These are phyloP conservation scores for Timema cristinae DNA, from an alignment of 2,888 invertebrate species.

Conservation along the genomic window DNA sequence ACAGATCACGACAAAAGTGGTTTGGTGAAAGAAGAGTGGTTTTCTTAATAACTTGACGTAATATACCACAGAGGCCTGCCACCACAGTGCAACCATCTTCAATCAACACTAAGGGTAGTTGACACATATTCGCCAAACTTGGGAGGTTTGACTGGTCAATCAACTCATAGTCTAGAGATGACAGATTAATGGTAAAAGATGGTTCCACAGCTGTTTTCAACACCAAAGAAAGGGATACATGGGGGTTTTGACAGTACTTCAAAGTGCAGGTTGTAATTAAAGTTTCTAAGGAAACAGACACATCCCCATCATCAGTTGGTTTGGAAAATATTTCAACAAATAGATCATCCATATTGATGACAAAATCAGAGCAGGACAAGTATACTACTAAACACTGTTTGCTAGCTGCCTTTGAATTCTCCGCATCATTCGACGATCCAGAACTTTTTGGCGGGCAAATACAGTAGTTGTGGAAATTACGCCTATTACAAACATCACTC, in stretches of 20 bases:
- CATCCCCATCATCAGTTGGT: conserved; percentile 31
- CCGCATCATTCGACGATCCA: conserved; percentile 63
- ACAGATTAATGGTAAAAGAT: conserved; percentile 20
- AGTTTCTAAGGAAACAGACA: conserved; percentile 56
- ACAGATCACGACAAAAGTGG: conserved; percentile 50
- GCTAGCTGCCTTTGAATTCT: conserved; percentile 68
- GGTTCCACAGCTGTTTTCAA: conserved; percentile 33
- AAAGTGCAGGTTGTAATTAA: conserved; percentile 58
- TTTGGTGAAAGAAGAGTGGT: conserved; percentile 38
- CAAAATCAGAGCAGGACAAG: neutral
- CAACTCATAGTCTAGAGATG: conserved; percentile 21
- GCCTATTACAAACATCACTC: conserved; percentile 62
- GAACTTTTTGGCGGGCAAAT: conserved; percentile 59
- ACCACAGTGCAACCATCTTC: conserved; percentile 58
- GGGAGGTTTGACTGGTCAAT: conserved; percentile 41
- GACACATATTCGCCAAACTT: conserved; percentile 46
- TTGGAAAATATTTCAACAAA: conserved; percentile 41
- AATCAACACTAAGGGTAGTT: conserved; percentile 59
- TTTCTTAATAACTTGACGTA: conserved; percentile 55
- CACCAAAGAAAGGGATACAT: conserved; percentile 48
- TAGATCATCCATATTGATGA: conserved; percentile 37
- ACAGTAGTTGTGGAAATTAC: conserved; percentile 62
- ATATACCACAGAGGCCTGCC: conserved; percentile 74
- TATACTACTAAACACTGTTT: conserved; percentile 47
- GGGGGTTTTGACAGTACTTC: conserved; percentile 53